Conservation (phyloP, 2,888 invertebrate species). For the Eledona agricola region DNA sequence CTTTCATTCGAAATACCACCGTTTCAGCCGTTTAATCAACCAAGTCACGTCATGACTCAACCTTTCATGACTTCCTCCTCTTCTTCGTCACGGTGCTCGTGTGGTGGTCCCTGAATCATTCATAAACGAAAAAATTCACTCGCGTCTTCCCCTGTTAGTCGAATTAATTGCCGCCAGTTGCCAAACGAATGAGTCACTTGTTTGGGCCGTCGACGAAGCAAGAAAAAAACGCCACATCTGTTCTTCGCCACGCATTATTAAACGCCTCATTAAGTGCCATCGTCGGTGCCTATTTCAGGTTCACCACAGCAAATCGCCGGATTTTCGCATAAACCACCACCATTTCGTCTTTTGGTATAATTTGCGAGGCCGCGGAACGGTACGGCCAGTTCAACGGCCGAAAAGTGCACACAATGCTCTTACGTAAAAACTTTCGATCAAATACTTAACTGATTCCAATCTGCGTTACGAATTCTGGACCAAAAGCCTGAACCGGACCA, state of each 20-base stretch:
- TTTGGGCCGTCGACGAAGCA: slow-evolving; percentile 13
- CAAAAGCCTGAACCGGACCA: too few species aligned
- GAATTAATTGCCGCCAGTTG: slow-evolving; percentile 5
- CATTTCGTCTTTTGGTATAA: too few species aligned
- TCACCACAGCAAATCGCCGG: too few species aligned
- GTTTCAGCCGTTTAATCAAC: not conserved
- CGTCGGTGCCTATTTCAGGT: slow-evolving; percentile 6
- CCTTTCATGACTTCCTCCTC: too few species aligned
- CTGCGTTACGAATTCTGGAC: slow-evolving; percentile 11
- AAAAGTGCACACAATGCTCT: too few species aligned
- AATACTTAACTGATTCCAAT: slow-evolving; percentile 2
- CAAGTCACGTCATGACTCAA: slow-evolving; percentile 12
- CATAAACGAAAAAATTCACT: slow-evolving; percentile 9
- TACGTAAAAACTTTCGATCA: slow-evolving; percentile 10
- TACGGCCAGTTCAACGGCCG: too few species aligned
- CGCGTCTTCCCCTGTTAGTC: slow-evolving; percentile 9
- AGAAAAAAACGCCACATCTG: slow-evolving; percentile 22
- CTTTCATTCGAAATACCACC: not conserved
- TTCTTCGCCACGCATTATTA: slow-evolving; percentile 17
- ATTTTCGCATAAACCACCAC: too few species aligned
- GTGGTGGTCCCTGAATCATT: slow-evolving; percentile 9
- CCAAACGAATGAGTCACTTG: slow-evolving; percentile 19
- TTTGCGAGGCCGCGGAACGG: too few species aligned
- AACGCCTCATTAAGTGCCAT: slow-evolving; percentile 21
- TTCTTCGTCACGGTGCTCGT: too few species aligned